phyloP scores from a whole-genome alignment of 2,113 vertebrate species.

The Spermophilus dauricus region DNA sequence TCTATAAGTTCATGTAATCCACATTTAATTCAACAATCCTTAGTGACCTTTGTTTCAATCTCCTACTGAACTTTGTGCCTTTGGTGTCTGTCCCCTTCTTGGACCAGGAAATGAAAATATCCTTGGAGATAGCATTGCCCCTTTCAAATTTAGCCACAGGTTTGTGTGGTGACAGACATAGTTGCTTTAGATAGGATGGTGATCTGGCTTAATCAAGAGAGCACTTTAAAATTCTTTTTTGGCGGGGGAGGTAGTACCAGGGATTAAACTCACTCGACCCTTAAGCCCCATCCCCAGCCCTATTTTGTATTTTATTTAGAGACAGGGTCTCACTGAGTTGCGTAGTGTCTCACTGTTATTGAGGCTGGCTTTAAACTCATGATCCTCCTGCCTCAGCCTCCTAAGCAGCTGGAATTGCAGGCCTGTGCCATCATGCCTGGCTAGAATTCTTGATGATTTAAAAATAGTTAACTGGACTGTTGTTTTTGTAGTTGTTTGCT shows the following conservation, averaged over 20 bases:
- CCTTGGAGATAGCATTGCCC: not conserved
- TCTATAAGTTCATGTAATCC: not conserved
- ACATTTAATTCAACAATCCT: not conserved
- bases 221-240: not conserved
- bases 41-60: not conserved
- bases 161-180: not conserved
- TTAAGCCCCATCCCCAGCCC: no score
- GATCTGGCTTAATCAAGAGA: not conserved
- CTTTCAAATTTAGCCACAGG: not conserved
- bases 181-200: not conserved
- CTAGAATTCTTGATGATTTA: not conserved
- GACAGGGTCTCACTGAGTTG: no score
- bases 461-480: not conserved
- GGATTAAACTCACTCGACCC: no score
- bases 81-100: not conserved
- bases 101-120: not conserved
- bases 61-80: not conserved
- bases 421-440: no score
- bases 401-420: no score
- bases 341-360: no score
- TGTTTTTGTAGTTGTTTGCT: not conserved
- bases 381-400: no score
- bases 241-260: no score
- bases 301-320: no score
- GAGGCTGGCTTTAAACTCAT: no score